These are phyloP conservation scores for Anhinga rufa DNA, from an alignment of 2,113 vertebrate genomes.

Conservation along the genomic window DNA sequence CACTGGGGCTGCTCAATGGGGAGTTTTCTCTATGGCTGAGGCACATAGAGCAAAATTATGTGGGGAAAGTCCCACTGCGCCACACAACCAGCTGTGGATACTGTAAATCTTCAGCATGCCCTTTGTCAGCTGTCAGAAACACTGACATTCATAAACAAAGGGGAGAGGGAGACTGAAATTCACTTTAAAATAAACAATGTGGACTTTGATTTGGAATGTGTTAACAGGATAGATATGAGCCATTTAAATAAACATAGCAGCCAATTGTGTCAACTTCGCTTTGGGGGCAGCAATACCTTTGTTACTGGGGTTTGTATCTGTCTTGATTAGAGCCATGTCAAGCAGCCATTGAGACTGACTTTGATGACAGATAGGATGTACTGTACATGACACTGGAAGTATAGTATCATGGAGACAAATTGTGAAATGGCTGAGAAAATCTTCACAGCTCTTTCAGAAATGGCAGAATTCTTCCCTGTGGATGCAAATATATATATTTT, in stretches of 20 bases:
- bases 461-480: not conserved
- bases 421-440: constrained; percentile 8
- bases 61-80: constrained; percentile 11
- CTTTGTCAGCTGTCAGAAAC: constrained; percentile 63
- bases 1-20: not conserved
- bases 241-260: constrained; percentile 35
- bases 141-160: constrained; percentile 46
- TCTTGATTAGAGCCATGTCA: constrained; percentile 28
- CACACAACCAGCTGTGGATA: not conserved
- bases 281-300: not conserved
- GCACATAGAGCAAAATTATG: not conserved
- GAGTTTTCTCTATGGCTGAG: constrained; percentile 34
- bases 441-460: not conserved
- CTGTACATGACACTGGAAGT: not conserved
- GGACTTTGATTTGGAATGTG: constrained; percentile 18
- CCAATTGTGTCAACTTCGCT: not conserved
- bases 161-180: constrained; percentile 18
- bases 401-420: constrained; percentile 18
- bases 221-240: constrained; percentile 31
- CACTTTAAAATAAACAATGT: constrained; percentile 37
- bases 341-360: not conserved
- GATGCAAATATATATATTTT: not conserved
- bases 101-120: constrained; percentile 21
- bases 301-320: not conserved
- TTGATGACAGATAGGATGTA: not conserved